Base-by-base conservation (phyloP, 1,140 invertebrate genomes). In the Drosophila ambigua region DNA sequence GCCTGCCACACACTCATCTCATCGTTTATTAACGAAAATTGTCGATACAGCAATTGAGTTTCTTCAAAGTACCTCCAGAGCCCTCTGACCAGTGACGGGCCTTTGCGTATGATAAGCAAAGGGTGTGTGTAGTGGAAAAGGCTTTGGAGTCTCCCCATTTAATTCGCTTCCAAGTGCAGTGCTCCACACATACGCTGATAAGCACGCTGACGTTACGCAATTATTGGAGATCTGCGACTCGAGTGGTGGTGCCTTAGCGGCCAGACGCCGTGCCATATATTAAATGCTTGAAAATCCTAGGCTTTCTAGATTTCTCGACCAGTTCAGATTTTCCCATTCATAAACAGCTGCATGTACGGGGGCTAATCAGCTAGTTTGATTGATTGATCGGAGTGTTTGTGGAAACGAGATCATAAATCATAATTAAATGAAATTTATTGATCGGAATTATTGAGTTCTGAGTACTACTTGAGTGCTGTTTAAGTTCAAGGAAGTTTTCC, bases 381-480 rank as follows among this genome's bases (percentile, higher is more conserved):
- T 82, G 82, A 88, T 87, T 74, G 74, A 63, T 76, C 54, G 55
- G 52, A 66, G 77, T 77, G 71, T 62, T 62, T 63, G 20, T 53
- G 31, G 49, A 39, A 71, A 78, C 46, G 44, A 13, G 20, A 35
- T 50, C 66, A 87, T 87, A 88, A 87, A 87, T 87, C 78, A 88
- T 76, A 79, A 88, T 88, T 66, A 43, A 82, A 54, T 57, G 62
- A 45, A 72, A 82, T 82, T 80, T 71, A 79, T 73, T 63, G 72
- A 50, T 44, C 20, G 51, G 39, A 58, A 60, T 46, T 71, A 52
- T 39, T 31, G 1, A 11, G 24, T 43, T 59, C 46, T 20, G 41
- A 66, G 51, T 62, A 52, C 58, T 61, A 64, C 62, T 76, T 44
- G 24, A 69, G 51, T 41, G 8, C n/a, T 46, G 28, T 45, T 79